phyloP scores from a whole-genome alignment of 2,797 vertebrate genomes.

The Brotula barbata region DNA sequence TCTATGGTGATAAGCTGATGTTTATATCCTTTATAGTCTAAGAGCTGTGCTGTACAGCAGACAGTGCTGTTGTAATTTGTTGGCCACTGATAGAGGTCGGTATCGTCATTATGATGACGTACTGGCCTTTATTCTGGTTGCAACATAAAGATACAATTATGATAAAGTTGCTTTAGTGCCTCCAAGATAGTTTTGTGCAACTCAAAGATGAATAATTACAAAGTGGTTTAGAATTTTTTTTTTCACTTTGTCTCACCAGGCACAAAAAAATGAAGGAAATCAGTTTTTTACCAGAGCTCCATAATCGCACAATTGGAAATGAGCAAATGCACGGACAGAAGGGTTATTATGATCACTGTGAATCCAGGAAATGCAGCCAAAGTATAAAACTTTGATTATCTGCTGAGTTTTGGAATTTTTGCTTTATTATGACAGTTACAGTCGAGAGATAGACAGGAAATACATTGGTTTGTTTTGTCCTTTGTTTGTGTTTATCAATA shows the following conservation, averaged over 20 bases:
- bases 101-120: slow-evolving; percentile 3
- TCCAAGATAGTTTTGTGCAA: slow-evolving; percentile 13
- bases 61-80: background rate
- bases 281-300: background rate
- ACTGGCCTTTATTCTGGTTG: slow-evolving; percentile 15
- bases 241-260: slow-evolving; percentile 1
- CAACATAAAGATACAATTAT: slow-evolving; percentile 28
- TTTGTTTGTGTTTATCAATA: too few species aligned
- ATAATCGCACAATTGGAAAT: background rate
- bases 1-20: background rate
- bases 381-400: background rate
- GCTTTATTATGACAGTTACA: too few species aligned
- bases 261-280: slow-evolving; percentile 1
- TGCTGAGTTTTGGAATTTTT: too few species aligned
- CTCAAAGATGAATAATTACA: slow-evolving; percentile 37
- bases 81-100: background rate
- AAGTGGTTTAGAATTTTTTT: slow-evolving; percentile 5
- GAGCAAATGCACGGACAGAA: background rate
- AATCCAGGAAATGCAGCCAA: background rate
- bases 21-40: background rate
- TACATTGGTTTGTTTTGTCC: too few species aligned
- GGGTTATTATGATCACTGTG: too few species aligned
- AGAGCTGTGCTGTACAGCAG: background rate
- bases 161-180: slow-evolving; percentile 30
- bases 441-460: too few species aligned